Evolutionary conservation across 2,113 vertebrate genomes (phyloP).

Genomic region (Amphilophus citrinellus): DNA sequence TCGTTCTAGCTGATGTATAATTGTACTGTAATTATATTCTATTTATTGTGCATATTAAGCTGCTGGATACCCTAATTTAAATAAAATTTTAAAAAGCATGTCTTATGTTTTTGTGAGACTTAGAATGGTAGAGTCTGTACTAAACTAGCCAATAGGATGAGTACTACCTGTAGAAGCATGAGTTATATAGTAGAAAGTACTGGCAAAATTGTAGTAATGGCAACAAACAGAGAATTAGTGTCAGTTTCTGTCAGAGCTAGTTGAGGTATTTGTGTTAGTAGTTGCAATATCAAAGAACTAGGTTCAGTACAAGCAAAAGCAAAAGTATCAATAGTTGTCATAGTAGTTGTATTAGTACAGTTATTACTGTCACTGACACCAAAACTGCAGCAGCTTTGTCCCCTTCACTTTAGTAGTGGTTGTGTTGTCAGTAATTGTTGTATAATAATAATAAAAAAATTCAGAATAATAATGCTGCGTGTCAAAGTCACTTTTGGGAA

Average conservation of each 20-base stretch:
- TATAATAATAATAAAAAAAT: not conserved
- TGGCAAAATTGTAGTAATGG: not conserved
- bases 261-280: conserved; percentile 1
- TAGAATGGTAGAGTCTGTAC: not conserved
- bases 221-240: not conserved
- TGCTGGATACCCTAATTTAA: too few species aligned
- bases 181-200: not conserved
- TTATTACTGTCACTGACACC: conserved; percentile 11
- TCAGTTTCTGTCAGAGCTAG: not conserved
- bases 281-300: not conserved
- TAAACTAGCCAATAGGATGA: not conserved
- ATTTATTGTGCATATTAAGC: too few species aligned
- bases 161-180: not conserved
- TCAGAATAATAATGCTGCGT: not conserved
- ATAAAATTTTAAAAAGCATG: not conserved
- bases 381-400: not conserved
- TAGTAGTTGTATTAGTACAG: not conserved
- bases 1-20: not conserved
- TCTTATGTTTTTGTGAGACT: not conserved
- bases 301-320: conserved; percentile 4
- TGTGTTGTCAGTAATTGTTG: conserved; percentile 2
- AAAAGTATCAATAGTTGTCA: conserved; percentile 1
- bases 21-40: not conserved
- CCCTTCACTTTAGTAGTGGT: not conserved
- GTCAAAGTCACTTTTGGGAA: conserved; percentile 36